Conservation (phyloP, 2,797 vertebrate genomes). For the Hypotaenidia okinawae region DNA sequence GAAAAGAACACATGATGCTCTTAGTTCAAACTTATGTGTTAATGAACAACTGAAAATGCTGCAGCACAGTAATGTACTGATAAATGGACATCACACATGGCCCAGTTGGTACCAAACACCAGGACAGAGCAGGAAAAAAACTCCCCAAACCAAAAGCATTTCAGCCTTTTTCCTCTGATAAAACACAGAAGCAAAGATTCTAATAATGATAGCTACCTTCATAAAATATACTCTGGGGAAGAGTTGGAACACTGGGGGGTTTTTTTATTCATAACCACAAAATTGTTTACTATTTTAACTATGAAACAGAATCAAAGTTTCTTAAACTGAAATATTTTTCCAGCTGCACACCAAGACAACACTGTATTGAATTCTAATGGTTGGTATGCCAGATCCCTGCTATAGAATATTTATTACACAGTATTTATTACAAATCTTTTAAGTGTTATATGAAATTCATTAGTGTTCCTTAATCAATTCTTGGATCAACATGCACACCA, state of each 20-base stretch:
- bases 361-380: constrained; percentile 21
- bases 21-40: neutral
- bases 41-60: neutral
- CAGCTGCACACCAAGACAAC: constrained; percentile 2
- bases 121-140: neutral
- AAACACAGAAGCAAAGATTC: neutral
- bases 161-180: neutral
- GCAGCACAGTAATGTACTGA: neutral
- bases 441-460: constrained; percentile 75
- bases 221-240: neutral
- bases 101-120: neutral
- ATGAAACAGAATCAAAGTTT: neutral
- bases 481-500: constrained; percentile 70
- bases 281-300: neutral
- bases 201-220: neutral
- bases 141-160: neutral
- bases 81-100: neutral
- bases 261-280: neutral
- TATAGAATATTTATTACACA: constrained; percentile 37
- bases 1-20: neutral
- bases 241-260: neutral
- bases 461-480: constrained; percentile 75
- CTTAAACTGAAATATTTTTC: neutral
- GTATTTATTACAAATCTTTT: constrained; percentile 73
- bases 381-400: neutral